Evolutionary conservation across 2,113 vertebrate genomes (phyloP).

Genomic region (Vulpes ferrilata): DNA sequence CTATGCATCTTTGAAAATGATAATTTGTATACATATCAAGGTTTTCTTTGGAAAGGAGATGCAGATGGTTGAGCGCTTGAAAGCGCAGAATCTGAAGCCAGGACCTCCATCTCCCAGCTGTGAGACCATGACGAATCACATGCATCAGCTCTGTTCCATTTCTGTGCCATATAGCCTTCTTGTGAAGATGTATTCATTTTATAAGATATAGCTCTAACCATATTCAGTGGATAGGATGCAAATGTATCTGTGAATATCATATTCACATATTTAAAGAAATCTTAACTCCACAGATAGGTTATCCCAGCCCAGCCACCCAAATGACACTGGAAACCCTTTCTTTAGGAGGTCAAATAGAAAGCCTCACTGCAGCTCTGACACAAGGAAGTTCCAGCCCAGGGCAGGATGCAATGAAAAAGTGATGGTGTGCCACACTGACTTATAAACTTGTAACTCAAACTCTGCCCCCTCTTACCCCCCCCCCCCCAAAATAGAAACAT

Average conservation of each 20-base stretch:
- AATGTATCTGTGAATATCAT: not conserved
- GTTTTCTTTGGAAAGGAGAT: not conserved
- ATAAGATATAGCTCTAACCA: not conserved
- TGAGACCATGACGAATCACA: not conserved
- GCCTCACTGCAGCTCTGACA: constrained; percentile 76
- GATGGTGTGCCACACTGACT: constrained; percentile 78
- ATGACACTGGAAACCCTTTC: not conserved
- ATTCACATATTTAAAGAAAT: not conserved
- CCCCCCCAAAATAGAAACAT: constrained; percentile 73
- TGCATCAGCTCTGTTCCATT: not conserved
- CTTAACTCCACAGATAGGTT: not conserved
- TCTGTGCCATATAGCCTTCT: not conserved
- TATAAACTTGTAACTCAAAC: constrained; percentile 83
- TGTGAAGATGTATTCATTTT: not conserved
- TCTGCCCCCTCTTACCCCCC: constrained; percentile 26
- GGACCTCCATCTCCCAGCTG: not conserved
- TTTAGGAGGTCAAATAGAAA: not conserved
- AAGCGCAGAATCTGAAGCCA: not conserved
- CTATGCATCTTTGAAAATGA: not conserved
- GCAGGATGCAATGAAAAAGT: constrained; percentile 79
- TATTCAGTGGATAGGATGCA: not conserved
- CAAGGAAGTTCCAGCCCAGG: constrained; percentile 76
- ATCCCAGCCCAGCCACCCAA: not conserved
- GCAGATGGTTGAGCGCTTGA: not conserved
- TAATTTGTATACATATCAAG: not conserved